Conservation (phyloP, 2,797 vertebrate species). For the Alfaro cultratus region DNA sequence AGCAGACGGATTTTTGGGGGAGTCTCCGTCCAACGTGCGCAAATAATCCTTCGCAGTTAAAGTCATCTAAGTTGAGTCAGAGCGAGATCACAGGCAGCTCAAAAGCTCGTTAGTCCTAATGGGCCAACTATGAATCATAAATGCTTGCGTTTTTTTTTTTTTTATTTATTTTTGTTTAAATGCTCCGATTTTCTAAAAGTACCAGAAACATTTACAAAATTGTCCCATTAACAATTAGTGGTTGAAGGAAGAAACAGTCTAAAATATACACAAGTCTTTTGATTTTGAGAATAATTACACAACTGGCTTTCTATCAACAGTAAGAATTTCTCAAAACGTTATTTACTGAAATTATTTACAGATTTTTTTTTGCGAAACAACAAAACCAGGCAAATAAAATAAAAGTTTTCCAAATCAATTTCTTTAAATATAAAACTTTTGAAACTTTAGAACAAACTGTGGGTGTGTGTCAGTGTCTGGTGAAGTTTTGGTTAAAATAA, state of each 20-base stretch:
- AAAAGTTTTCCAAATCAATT: too few relatives aligned
- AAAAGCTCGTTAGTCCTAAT: constrained; percentile 50
- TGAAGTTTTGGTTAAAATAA: too few relatives aligned
- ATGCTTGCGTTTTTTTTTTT: constrained; percentile 23
- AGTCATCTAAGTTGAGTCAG: constrained; percentile 48
- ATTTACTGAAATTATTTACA: background rate
- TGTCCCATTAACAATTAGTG: constrained; percentile 24
- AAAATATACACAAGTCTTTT: constrained; percentile 1
- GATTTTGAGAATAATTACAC: constrained; percentile 1
- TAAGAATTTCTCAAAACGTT: background rate
- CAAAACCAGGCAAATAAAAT: too few relatives aligned
- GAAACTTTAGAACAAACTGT: too few relatives aligned
- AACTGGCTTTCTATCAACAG: constrained; percentile 1
- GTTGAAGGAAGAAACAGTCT: constrained; percentile 27
- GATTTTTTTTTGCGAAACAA: background rate
- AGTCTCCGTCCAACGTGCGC: constrained; percentile 48
- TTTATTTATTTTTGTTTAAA: constrained; percentile 1
- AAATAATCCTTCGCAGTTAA: constrained; percentile 53
- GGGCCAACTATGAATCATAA: constrained; percentile 49
- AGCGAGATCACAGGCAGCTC: constrained; percentile 48
- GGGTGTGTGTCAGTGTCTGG: too few relatives aligned
- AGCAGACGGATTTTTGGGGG: constrained; percentile 46
- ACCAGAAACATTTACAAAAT: constrained; percentile 28
- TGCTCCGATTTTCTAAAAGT: constrained; percentile 41
- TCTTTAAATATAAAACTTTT: too few relatives aligned